Percentiles rank a stretch among this genome's conserved stretches.
Evolutionary conservation across 2,113 vertebrate species (phyloP).

Genomic region (Hippocampus comes): DNA sequence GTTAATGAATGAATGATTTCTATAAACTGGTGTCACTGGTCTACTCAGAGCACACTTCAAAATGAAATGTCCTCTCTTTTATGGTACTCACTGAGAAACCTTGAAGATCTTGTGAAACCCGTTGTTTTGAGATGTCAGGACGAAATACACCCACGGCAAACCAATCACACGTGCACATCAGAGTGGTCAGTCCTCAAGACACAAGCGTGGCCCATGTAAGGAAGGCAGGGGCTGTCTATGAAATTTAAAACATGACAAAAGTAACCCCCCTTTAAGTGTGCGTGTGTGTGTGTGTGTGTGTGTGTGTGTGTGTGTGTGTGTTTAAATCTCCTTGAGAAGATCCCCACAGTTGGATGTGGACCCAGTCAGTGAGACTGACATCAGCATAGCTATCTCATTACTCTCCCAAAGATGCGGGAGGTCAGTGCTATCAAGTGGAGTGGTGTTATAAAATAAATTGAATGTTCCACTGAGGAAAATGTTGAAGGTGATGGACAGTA

Average conservation of each 20-base stretch:
- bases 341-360: conserved; percentile 42
- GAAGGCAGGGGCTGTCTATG: conserved; percentile 23
- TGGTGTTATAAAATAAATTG: conserved; percentile 73
- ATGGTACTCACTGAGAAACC: conserved; percentile 42
- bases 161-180: conserved; percentile 43
- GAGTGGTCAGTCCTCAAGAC: conserved; percentile 22
- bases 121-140: conserved; percentile 48
- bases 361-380: conserved; percentile 55
- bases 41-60: conserved; percentile 56
- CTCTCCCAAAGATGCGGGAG: conserved; percentile 54
- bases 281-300: conserved; percentile 6
- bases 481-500: conserved; percentile 71
- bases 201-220: conserved; percentile 8
- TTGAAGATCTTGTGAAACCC: conserved; percentile 26
- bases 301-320: conserved; percentile 10
- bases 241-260: conserved; percentile 50
- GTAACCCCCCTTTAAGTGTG: conserved; percentile 40
- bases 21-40: conserved; percentile 5
- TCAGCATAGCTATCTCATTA: conserved; percentile 65
- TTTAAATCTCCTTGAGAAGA: conserved; percentile 42
- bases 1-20: no score
- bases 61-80: conserved; percentile 39
- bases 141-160: conserved; percentile 42
- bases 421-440: conserved; percentile 70
- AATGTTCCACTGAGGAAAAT: conserved; percentile 67